phyloP scores from a whole-genome alignment of 2,113 vertebrate species.

The Engraulis encrasicolus region DNA sequence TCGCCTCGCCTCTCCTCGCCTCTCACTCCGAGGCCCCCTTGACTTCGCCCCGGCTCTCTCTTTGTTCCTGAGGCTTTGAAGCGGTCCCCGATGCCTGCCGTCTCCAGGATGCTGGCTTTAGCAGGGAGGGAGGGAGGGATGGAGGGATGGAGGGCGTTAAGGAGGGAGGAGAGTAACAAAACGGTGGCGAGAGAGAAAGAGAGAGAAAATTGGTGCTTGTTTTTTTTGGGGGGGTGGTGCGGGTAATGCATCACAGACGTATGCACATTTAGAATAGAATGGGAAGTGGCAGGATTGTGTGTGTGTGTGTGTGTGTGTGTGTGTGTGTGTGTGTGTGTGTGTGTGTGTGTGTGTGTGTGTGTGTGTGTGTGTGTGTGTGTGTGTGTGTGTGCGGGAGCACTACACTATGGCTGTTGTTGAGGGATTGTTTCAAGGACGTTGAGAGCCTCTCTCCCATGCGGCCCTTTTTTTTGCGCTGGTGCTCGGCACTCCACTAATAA shows the following conservation, averaged over 20 bases:
- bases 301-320: conserved; percentile 44
- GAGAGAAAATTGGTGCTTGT: conserved; percentile 38
- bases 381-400: conserved; percentile 61
- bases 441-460: conserved; percentile 58
- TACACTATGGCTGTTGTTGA: conserved; percentile 54
- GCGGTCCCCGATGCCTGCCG: background rate
- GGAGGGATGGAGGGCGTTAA: conserved; percentile 59
- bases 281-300: background rate
- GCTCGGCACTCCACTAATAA: conserved; percentile 67
- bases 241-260: conserved; percentile 6
- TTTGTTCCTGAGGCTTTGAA: conserved; percentile 12
- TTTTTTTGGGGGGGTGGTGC: too few species aligned
- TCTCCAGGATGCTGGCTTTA: background rate
- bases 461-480: conserved; percentile 28
- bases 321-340: background rate
- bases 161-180: conserved; percentile 54
- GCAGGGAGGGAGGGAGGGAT: conserved; percentile 17
- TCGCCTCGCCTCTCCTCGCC: too few species aligned
- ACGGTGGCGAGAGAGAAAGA: too few species aligned
- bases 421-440: conserved; percentile 66
- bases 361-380: conserved; percentile 8
- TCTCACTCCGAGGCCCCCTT: background rate
- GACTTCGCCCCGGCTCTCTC: background rate
- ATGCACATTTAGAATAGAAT: conserved; percentile 7
- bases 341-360: background rate